Evolutionary conservation across 92 coral and sea anemone species (phyloP), one percentile per base, ranked within the genome.

Genomic region (Isaurus tuberculatus): DNA sequence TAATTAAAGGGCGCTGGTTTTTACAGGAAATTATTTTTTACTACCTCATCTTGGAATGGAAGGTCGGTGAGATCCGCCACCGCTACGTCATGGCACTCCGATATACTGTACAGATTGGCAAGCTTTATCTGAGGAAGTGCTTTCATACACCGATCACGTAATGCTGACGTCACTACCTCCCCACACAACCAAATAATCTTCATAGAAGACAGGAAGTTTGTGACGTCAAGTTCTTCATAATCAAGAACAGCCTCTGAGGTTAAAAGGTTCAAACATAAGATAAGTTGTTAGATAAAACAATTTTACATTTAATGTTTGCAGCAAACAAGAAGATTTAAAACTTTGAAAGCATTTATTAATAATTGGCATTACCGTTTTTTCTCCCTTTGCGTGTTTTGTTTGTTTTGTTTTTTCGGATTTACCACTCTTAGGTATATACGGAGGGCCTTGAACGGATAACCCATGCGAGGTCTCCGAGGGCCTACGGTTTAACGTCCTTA

Each of bases 151-250:
- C 98, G 84, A 85, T 93, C 95, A 27, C 95, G 66, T 36, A 93
- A 85, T 14, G 98, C 98, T 81, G 98, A 86, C 0, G 98, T 93
- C 34, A 93, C 98, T 19, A 93, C 98, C 88, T 93, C 98, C 8
- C 98, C 98, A 87, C 98, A 93, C 40, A 93, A 28, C 98, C 94
- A 93, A 57, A 93, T 80, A 40, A 86, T 74, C 58, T 83, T 83
- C 40, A 93, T 49, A 15, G 83, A 79, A 7, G 97, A 86, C 29
- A 93, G 43, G 66, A 83, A 83, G 33, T 60, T 55, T 14, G 91
- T 37, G 58, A 84, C 42, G 64, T 93, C 93, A 20, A 88, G 73
- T 44, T 93, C 93, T 30, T 85, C 93, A 89, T 88, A 93, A 65
- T 88, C 90, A 44, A 93, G 87, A 22, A 93, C 73, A 53, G 97